Base-by-base conservation (phyloP, 2,113 vertebrate genomes). In the Mesitornis unicolor region DNA sequence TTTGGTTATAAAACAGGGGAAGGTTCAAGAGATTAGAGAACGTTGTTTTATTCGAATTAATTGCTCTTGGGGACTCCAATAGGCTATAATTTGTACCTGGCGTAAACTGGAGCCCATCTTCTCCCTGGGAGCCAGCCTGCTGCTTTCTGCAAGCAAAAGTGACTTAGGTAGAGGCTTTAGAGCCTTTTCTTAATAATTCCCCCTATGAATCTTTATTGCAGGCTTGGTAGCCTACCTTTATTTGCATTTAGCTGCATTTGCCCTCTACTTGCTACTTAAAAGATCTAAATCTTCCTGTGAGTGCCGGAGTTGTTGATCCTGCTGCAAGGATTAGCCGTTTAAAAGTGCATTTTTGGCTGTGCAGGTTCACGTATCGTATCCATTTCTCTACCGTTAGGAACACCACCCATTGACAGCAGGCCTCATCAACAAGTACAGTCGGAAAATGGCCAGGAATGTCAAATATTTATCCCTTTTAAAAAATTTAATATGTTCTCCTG, bases 381-480 rank as follows among this genome's bases (percentile, higher is more conserved):
- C 95, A 14, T 93, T 92, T 64, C 88, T 96, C 53, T 42, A 35
- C 3, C 5, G 2, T 78, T 76, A 29, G 76, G 93, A 97, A 67
- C 81, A 93, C 38, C 84, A 90, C 61, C 90, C 93, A 74, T 74
- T 95, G 96, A 97, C 95, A 97, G 89, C 89, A 93, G 76, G 81
- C 50, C 80, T 95, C 93, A 95, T 93, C 96, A 94, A 95, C 71
- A 95, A 97, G 80, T 96, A 38, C 93, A 97, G 95, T 69, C 95
- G 96, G 95, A 97, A 96, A 97, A 97, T 15, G 84, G 84, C 50
- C 90, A 91, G 87, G 71, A 97, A 97, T 71, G 95, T 97, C 98
- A 97, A 98, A 98, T 98, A 98, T 98, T 97, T 98, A 98, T 98
- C 98, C 91, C 87, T 96, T 97, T 97, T 96, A 96, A 97, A 98